Evolutionary conservation across 2,888 invertebrate species (phyloP), one percentile per base, ranked within the genome.

Genomic region (Pristionchus exspectatus): DNA sequence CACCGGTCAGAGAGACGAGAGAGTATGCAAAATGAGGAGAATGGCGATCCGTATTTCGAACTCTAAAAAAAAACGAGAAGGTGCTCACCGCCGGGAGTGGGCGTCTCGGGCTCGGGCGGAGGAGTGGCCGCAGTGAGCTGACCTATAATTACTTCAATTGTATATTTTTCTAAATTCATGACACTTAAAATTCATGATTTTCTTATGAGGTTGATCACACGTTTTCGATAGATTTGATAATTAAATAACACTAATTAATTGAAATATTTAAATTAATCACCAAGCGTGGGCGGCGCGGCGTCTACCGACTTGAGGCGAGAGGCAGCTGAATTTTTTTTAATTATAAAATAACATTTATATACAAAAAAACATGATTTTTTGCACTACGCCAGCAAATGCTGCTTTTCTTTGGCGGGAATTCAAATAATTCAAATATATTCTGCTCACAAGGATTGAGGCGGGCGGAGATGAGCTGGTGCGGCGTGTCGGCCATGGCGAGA

Each of bases 351-450:
- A 14, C 33, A n/a, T n/a, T n/a, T n/a, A n/a, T n/a, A n/a, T n/a
- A 50, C 21, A 77, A 77, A 77, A 77, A 24, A 44, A 44, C 74
- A 9, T n/a, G n/a, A n/a, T n/a, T 77, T 77, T 77, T 77, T 44
- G 74, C 38, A 77, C 44, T 44, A 77, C 44, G 44, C 74, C 44
- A 77, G 0, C 33, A 77, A 44, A 44, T 77, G 10, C 10, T 5
- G 18, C 0, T 14, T 14, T 9, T 9, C 16, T 5, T 27, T 24
- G 38, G 74, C 74, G 74, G 44, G 74, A 77, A 44, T 77, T 77
- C 33, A 77, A 77, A 77, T 77, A 77, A 77, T 77, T 21, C 18
- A 38, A 38, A 38, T 3, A 38, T 38, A 38, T 38, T 3, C n/a
- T 2, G 10, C 74, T 38, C 10, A 77, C 74, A 27, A 24, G 74